Percentiles rank a stretch among this genome's conserved stretches.
Evolutionary conservation across 2,113 vertebrate species (phyloP).

Genomic region (Leptobrachium leishanense): DNA sequence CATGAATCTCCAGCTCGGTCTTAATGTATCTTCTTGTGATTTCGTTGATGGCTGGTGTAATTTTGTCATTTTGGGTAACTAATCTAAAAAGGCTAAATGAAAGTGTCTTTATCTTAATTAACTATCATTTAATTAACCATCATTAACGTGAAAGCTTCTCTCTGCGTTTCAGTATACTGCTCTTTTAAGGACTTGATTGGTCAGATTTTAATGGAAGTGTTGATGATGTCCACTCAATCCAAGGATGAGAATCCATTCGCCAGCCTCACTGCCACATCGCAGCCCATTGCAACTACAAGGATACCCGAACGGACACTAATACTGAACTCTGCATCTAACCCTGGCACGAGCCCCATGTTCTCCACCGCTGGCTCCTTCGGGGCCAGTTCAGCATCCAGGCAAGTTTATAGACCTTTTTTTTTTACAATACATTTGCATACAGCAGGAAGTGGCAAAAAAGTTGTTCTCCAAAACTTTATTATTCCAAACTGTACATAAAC

Average conservation of each 20-base stretch:
- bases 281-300: conserved; percentile 88
- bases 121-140: no score
- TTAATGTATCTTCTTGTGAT: no score
- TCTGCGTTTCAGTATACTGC: conserved; percentile 73
- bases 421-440: background rate
- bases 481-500: no score
- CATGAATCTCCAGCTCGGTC: no score
- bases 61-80: no score
- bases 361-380: conserved; percentile 84
- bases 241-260: conserved; percentile 92
- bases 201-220: conserved; percentile 98
- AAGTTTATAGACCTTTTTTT: conserved; percentile 60
- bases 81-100: no score
- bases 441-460: no score
- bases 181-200: conserved; percentile 97
- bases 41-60: no score
- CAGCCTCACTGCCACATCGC: conserved; percentile 94
- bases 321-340: conserved; percentile 79
- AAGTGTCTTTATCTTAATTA: no score
- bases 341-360: conserved; percentile 88
- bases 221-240: conserved; percentile 95
- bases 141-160: background rate
- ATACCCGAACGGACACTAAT: conserved; percentile 84
- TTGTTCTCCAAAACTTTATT: no score
- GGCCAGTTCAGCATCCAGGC: conserved; percentile 92